Evolutionary conservation across 2,888 invertebrate genomes (phyloP).

Genomic region (Listrodromus nycthemerus): DNA sequence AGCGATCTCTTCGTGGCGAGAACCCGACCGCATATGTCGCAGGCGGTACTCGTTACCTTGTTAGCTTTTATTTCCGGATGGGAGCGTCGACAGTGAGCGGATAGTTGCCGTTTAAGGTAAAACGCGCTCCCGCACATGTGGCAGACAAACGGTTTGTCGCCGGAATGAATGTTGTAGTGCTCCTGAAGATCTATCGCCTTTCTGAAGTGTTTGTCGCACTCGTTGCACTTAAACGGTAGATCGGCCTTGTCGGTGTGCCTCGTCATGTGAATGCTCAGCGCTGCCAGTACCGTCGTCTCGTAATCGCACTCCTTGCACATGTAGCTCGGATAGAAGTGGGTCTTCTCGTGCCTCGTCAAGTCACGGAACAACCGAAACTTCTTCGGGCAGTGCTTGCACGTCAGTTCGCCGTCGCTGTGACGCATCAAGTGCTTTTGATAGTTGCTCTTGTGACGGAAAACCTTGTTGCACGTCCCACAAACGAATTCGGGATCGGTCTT

Average conservation of each 20-base stretch:
- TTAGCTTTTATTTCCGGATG: slow-evolving; percentile 82
- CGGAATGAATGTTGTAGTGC: slow-evolving; percentile 83
- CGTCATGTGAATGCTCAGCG: slow-evolving; percentile 80
- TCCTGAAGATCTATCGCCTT: slow-evolving; percentile 82
- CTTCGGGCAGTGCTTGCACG: slow-evolving; percentile 82
- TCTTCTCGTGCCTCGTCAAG: slow-evolving; percentile 82
- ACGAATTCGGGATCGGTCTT: slow-evolving; percentile 74
- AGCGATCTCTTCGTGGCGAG: slow-evolving; percentile 81
- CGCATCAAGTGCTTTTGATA: slow-evolving; percentile 80
- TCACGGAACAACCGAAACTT: slow-evolving; percentile 82
- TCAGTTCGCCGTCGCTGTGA: slow-evolving; percentile 80
- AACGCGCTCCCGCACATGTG: slow-evolving; percentile 79
- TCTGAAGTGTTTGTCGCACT: slow-evolving; percentile 81
- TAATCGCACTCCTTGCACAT: slow-evolving; percentile 83
- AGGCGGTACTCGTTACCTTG: slow-evolving; percentile 81
- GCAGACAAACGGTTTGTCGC: slow-evolving; percentile 82
- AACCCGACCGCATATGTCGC: slow-evolving; percentile 82
- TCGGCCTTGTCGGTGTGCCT: slow-evolving; percentile 80
- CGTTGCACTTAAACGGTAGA: slow-evolving; percentile 81
- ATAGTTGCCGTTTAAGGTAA: slow-evolving; percentile 79
- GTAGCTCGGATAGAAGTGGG: slow-evolving; percentile 82
- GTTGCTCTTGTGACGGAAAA: slow-evolving; percentile 81
- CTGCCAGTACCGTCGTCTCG: slow-evolving; percentile 81
- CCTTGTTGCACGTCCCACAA: slow-evolving; percentile 81
- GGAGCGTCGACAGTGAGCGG: slow-evolving; percentile 80